Evolutionary conservation across 2,888 invertebrate genomes (phyloP), one percentile per base, ranked within the genome.

Genomic region (Acanthosoma haemorrhoidale): DNA sequence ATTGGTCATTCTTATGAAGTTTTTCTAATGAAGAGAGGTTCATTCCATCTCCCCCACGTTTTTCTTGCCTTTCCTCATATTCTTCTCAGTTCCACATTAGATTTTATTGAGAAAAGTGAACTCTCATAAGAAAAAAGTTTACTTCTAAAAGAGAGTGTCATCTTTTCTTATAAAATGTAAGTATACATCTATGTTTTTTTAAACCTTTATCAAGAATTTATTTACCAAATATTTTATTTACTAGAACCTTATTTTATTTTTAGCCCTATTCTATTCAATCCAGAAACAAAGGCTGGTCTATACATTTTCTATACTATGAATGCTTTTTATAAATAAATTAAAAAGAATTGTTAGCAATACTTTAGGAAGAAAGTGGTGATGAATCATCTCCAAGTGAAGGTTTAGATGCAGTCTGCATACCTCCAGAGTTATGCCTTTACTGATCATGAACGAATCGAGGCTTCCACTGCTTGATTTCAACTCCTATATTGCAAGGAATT

Each of bases 301-400:
- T n/a, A n/a, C n/a, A n/a, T n/a, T n/a, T n/a, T n/a, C n/a, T n/a
- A n/a, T n/a, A n/a, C n/a, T n/a, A n/a, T n/a, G n/a, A n/a, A n/a
- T n/a, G n/a, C n/a, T n/a, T n/a, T 15, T 68, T 34, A 4, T 34
- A 36, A 58, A 68, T 58, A 36, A 57, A 16, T 25, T 32, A 32
- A 15, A 59, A 68, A 43, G 32, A 68, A 58, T 68, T 59, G 57
- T 58, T 68, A 59, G 58, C 68, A 34, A 16, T n/a, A 34, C 4
- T 68, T 68, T 16, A 67, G 43, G 29, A 67, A 67, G 29, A 41
- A 2, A 67, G 41, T 51, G 41, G 29, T 36, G 16, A 31, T 67
- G 15, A 67, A 43, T 67, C n/a, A n/a, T n/a, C n/a, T n/a, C n/a
- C n/a, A n/a, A n/a, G n/a, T n/a, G n/a, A n/a, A n/a, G n/a, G n/a